Evolutionary conservation across 1,140 invertebrate genomes (phyloP).

Genomic region (Philopotamus ludificatus): DNA sequence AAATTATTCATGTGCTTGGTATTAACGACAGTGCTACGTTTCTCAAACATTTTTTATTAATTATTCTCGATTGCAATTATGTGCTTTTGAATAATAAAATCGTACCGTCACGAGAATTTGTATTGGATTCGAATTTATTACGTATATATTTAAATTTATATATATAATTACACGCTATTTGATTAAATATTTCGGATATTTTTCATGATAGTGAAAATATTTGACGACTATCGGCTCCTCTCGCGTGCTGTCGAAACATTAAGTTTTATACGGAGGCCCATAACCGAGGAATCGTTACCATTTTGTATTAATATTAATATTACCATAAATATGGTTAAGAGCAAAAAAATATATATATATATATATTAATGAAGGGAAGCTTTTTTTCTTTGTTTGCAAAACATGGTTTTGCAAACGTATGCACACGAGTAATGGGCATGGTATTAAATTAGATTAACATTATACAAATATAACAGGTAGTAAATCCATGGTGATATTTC

Average conservation of each 20-base stretch:
- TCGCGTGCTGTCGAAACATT: conserved; percentile 20
- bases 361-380: neutral
- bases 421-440: neutral
- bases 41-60: too few relatives aligned
- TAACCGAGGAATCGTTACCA: conserved; percentile 16
- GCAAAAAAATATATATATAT: conserved; percentile 12
- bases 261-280: conserved; percentile 22
- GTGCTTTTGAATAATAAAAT: too few relatives aligned
- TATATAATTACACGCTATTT: neutral
- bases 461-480: neutral
- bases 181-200: neutral
- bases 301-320: conserved; percentile 15
- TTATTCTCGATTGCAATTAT: too few relatives aligned
- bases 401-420: neutral
- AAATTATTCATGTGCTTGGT: too few relatives aligned
- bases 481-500: neutral
- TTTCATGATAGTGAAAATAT: neutral
- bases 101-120: too few relatives aligned
- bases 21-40: too few relatives aligned
- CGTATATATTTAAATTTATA: too few relatives aligned
- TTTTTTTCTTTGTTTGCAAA: neutral
- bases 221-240: conserved; percentile 4
- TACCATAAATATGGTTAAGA: neutral
- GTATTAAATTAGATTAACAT: conserved; percentile 11
- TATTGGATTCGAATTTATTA: too few relatives aligned